Conservation (phyloP, 2,888 invertebrate species). For the Psococerastis gibbosa region DNA sequence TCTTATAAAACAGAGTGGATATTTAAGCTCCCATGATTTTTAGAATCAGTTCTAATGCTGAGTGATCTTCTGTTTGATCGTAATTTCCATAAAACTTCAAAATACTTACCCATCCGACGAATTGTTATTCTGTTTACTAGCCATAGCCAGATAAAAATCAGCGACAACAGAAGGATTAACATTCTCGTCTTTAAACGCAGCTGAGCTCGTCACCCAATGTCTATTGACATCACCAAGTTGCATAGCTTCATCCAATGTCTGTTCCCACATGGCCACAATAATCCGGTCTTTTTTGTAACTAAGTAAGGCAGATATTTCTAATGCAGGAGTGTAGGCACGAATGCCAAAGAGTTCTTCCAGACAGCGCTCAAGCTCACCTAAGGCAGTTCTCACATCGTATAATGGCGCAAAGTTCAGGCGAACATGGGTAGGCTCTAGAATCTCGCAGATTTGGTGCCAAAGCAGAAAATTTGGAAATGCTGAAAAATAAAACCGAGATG, state of each 20-base stretch:
- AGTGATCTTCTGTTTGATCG: no score
- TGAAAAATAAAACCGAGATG: neutral
- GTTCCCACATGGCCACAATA: conserved; percentile 3
- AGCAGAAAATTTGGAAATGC: conserved; percentile 6
- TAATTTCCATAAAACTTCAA: no score
- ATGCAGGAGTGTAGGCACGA: neutral
- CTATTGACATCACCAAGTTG: neutral
- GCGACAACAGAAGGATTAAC: conserved; percentile 1
- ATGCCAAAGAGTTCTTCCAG: neutral
- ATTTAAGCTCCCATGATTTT: no score
- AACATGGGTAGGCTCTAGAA: conserved; percentile 4
- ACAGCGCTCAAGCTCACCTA: neutral
- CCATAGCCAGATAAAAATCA: neutral
- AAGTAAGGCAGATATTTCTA: conserved; percentile 4
- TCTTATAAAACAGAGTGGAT: no score
- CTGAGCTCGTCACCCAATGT: neutral
- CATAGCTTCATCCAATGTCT: neutral
- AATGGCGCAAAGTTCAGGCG: neutral
- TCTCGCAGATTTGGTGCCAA: conserved; percentile 9
- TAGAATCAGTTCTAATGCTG: no score
- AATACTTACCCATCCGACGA: no score
- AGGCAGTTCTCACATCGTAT: conserved; percentile 3
- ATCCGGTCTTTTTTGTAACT: conserved; percentile 4
- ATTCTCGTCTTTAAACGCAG: conserved; percentile 5
- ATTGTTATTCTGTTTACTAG: no score